Evolutionary conservation across 2,797 vertebrate genomes (phyloP).

Genomic region (Typhlichthys subterraneus): DNA sequence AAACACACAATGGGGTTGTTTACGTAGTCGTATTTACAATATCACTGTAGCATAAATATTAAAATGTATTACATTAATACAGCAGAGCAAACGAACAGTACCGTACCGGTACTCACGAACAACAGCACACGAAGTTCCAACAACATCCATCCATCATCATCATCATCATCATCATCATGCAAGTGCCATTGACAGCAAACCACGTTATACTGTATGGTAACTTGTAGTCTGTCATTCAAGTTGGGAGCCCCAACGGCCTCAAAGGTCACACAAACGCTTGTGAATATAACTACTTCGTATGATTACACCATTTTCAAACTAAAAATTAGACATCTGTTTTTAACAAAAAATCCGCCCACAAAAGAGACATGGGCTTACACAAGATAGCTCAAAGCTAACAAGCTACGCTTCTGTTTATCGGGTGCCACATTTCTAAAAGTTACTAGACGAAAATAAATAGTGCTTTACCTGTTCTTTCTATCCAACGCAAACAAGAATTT

Average conservation of each 20-base stretch:
- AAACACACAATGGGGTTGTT: constrained; percentile 29
- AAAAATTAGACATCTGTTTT: background rate
- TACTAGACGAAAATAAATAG: constrained; percentile 5
- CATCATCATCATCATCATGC: too few species aligned
- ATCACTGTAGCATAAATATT: background rate
- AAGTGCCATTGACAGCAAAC: constrained; percentile 24
- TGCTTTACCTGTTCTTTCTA: constrained; percentile 67
- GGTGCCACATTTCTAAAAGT: constrained; percentile 46
- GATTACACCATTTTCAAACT: background rate
- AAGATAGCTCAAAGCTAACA: constrained; percentile 70
- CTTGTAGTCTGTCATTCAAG: constrained; percentile 29
- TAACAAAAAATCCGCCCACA: constrained; percentile 19
- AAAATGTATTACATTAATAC: background rate
- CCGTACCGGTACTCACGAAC: background rate
- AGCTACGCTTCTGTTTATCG: constrained; percentile 28
- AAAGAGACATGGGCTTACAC: constrained; percentile 53
- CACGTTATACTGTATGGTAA: constrained; percentile 22
- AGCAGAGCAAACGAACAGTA: constrained; percentile 27
- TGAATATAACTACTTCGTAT: background rate
- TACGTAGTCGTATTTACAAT: constrained; percentile 28
- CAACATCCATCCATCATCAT: constrained; percentile 19
- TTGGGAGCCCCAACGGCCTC: background rate
- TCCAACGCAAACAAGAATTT: constrained; percentile 54
- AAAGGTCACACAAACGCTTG: background rate
- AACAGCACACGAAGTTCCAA: constrained; percentile 30